Percentiles rank a stretch among this genome's conserved stretches.
These are phyloP conservation scores for Aspiorhynchus laticeps DNA, from an alignment of 2,113 vertebrate genomes.

Conservation along the genomic window DNA sequence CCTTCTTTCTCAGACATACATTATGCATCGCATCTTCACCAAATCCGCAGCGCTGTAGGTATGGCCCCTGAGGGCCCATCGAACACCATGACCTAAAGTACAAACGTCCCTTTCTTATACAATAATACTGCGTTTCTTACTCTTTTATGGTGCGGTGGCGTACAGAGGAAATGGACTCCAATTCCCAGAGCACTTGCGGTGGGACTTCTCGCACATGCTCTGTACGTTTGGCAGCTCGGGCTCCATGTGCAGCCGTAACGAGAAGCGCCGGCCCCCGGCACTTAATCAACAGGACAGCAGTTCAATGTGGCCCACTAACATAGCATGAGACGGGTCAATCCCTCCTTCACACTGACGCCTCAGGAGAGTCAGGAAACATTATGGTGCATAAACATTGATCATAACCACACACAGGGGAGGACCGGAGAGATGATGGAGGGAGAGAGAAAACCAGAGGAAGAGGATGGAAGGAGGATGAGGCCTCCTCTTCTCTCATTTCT, in stretches of 20 bases:
- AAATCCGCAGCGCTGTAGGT: slow-evolving; percentile 33
- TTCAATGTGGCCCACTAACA: slow-evolving; percentile 38
- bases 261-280: slow-evolving; percentile 25
- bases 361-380: slow-evolving; percentile 21
- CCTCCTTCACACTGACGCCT: slow-evolving; percentile 11
- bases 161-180: slow-evolving; percentile 37
- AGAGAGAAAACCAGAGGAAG: background rate
- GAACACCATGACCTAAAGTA: slow-evolving; percentile 2
- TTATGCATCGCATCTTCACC: slow-evolving; percentile 6
- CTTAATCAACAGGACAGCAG: slow-evolving; percentile 40
- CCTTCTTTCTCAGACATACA: slow-evolving; percentile 24
- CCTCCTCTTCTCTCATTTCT: too few species aligned
- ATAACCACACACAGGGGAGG: slow-evolving; percentile 1
- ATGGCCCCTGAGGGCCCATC: slow-evolving; percentile 21
- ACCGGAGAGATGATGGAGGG: background rate
- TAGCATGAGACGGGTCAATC: slow-evolving; percentile 22
- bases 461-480: background rate
- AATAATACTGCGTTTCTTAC: slow-evolving; percentile 26
- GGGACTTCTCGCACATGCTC: slow-evolving; percentile 21
- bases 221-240: background rate
- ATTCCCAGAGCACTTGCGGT: slow-evolving; percentile 38
- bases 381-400: slow-evolving; percentile 38
- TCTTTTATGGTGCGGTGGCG: slow-evolving; percentile 13
- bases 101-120: slow-evolving; percentile 44
- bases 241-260: slow-evolving; percentile 23